Percentiles rank a stretch among this genome's conserved stretches.
Conservation (phyloP, 2,888 invertebrate species). For the Tipula helvola region DNA sequence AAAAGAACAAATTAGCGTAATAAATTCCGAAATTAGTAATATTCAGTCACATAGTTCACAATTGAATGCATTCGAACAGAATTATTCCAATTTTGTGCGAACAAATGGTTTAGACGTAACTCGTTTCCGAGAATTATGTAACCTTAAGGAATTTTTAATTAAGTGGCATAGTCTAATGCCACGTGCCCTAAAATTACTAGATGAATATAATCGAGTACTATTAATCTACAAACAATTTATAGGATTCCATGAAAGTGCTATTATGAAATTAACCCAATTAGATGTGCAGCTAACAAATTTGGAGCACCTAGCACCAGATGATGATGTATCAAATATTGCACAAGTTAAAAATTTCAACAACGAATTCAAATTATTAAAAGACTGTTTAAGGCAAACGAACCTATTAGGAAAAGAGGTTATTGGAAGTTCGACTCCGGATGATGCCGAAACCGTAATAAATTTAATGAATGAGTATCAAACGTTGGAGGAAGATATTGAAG, state of each 20-base stretch:
- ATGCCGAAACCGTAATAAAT: slow-evolving; percentile 42
- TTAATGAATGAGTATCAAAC: slow-evolving; percentile 54
- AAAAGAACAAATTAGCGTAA: slow-evolving; percentile 41
- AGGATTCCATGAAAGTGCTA: slow-evolving; percentile 55
- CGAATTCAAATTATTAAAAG: slow-evolving; percentile 41
- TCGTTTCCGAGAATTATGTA: slow-evolving; percentile 49
- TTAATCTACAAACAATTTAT: slow-evolving; percentile 55
- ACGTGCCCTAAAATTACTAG: slow-evolving; percentile 44
- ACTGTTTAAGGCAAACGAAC: slow-evolving; percentile 44
- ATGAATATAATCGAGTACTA: slow-evolving; percentile 43
- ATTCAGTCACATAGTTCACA: slow-evolving; percentile 43
- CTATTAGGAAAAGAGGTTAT: slow-evolving; percentile 46
- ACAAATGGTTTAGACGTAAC: slow-evolving; percentile 55
- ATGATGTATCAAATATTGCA: slow-evolving; percentile 20
- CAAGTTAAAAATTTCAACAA: slow-evolving; percentile 38
- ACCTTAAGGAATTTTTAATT: slow-evolving; percentile 43
- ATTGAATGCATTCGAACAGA: slow-evolving; percentile 52
- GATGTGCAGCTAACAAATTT: slow-evolving; percentile 60
- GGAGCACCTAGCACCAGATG: slow-evolving; percentile 42
- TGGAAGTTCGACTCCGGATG: slow-evolving; percentile 41
- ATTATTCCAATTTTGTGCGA: slow-evolving; percentile 54
- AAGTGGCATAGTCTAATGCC: slow-evolving; percentile 53
- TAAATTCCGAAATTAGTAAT: slow-evolving; percentile 42
- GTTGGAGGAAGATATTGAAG: slow-evolving; percentile 48
- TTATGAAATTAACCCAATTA: slow-evolving; percentile 55